A percentile compares a stretch with the other conserved stretches of the same genome.
Conservation (phyloP, 2,888 invertebrate species). For the Hyalella azteca region DNA sequence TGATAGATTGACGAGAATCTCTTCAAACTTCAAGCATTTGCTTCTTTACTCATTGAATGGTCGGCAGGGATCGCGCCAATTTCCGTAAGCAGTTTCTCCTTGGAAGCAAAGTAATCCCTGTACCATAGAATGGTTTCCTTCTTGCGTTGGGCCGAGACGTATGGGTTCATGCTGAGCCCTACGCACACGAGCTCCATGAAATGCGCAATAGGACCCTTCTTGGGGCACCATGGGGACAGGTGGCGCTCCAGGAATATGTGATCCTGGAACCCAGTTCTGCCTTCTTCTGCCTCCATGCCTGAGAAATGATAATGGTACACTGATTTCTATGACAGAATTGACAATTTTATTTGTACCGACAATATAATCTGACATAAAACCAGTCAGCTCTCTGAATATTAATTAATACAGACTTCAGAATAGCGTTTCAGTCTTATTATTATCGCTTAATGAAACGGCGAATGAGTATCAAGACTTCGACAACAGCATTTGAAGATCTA, state of each 20-base stretch:
- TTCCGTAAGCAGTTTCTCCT: slow-evolving; percentile 45
- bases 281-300: slow-evolving; percentile 66
- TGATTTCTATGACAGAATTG: too few species aligned
- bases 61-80: slow-evolving; percentile 44
- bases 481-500: too few species aligned
- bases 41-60: too few species aligned
- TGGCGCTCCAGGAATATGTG: slow-evolving; percentile 91
- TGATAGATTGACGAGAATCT: too few species aligned
- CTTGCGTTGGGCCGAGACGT: slow-evolving; percentile 85
- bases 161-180: slow-evolving; percentile 93
- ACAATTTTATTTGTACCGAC: too few species aligned
- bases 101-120: slow-evolving; percentile 49
- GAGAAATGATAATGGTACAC: slow-evolving; percentile 43
- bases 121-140: slow-evolving; percentile 85
- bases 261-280: slow-evolving; percentile 81
- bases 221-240: slow-evolving; percentile 88
- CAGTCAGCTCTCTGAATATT: too few species aligned
- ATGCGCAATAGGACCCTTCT: slow-evolving; percentile 86
- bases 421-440: too few species aligned
- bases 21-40: too few species aligned
- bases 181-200: slow-evolving; percentile 96
- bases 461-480: too few species aligned
- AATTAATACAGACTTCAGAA: too few species aligned
- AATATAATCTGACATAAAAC: too few species aligned
- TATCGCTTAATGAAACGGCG: too few species aligned